Evolutionary conservation across 2,113 vertebrate species (phyloP).

Genomic region (Carassius auratus): DNA sequence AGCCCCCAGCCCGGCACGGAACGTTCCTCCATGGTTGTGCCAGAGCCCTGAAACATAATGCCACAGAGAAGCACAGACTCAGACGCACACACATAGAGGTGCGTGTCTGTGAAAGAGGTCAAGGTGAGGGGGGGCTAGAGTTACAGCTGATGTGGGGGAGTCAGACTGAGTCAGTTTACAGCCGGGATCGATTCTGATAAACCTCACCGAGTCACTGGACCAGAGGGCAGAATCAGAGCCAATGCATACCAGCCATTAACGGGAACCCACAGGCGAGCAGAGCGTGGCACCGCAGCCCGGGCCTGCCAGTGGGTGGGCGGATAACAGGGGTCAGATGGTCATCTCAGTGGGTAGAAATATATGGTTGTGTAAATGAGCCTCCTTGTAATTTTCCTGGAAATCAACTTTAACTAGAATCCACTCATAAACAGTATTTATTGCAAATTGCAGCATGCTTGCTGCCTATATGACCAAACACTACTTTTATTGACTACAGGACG

Average conservation of each 20-base stretch:
- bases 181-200: slow-evolving; percentile 38
- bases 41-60: too few species aligned
- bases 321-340: slow-evolving; percentile 49
- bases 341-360: slow-evolving; percentile 44
- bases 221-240: slow-evolving; percentile 35
- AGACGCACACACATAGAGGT: not conserved
- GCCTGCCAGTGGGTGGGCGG: slow-evolving; percentile 37
- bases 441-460: slow-evolving; percentile 29
- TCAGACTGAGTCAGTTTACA: slow-evolving; percentile 40
- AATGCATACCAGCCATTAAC: slow-evolving; percentile 31
- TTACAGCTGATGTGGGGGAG: slow-evolving; percentile 36
- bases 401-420: slow-evolving; percentile 53
- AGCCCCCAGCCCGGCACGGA: too few species aligned
- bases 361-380: slow-evolving; percentile 42
- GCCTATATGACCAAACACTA: slow-evolving; percentile 26
- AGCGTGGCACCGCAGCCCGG: slow-evolving; percentile 26
- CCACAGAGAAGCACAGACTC: too few species aligned
- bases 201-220: slow-evolving; percentile 1
- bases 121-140: slow-evolving; percentile 35
- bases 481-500: slow-evolving; percentile 26
- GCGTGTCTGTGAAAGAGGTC: slow-evolving; percentile 32
- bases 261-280: slow-evolving; percentile 39
- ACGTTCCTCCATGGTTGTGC: too few species aligned
- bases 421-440: slow-evolving; percentile 41
- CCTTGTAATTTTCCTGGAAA: slow-evolving; percentile 60